Evolutionary conservation across 2,797 vertebrate genomes (phyloP).

Genomic region (Cossypha caffra): DNA sequence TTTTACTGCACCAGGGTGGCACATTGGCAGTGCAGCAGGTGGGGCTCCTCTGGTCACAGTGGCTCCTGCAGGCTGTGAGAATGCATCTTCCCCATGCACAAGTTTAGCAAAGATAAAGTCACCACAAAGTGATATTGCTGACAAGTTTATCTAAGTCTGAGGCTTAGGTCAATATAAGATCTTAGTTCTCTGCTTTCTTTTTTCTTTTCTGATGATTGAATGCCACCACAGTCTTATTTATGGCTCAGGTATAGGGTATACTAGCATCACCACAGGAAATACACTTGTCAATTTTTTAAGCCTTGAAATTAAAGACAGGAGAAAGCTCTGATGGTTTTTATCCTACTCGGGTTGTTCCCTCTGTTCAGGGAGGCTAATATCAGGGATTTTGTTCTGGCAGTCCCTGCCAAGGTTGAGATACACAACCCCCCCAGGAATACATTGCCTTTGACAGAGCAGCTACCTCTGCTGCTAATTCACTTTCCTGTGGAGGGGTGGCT

Average conservation of each 20-base stretch:
- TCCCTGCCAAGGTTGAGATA: slow-evolving; percentile 31
- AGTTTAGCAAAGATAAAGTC: slow-evolving; percentile 58
- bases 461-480: background rate
- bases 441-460: background rate
- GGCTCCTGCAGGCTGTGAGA: background rate
- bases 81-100: background rate
- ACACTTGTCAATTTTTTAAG: slow-evolving; percentile 49
- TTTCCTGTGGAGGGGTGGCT: background rate
- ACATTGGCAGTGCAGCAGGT: background rate
- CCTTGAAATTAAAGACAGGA: slow-evolving; percentile 59
- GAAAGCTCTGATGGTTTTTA: slow-evolving; percentile 42
- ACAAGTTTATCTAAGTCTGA: slow-evolving; percentile 54
- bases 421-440: background rate
- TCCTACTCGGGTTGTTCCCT: background rate
- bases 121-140: slow-evolving; percentile 51
- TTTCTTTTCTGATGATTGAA: slow-evolving; percentile 26
- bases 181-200: slow-evolving; percentile 27
- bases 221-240: slow-evolving; percentile 31
- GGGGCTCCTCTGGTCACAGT: background rate
- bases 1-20: background rate
- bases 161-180: slow-evolving; percentile 50
- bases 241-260: slow-evolving; percentile 25
- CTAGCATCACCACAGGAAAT: slow-evolving; percentile 22
- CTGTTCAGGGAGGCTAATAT: background rate
- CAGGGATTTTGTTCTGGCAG: slow-evolving; percentile 37